Percentiles rank a stretch among this genome's conserved stretches.
These are phyloP conservation scores for Bombus vancouverensis DNA, from an alignment of 1,140 invertebrate species.

Conservation along the genomic window DNA sequence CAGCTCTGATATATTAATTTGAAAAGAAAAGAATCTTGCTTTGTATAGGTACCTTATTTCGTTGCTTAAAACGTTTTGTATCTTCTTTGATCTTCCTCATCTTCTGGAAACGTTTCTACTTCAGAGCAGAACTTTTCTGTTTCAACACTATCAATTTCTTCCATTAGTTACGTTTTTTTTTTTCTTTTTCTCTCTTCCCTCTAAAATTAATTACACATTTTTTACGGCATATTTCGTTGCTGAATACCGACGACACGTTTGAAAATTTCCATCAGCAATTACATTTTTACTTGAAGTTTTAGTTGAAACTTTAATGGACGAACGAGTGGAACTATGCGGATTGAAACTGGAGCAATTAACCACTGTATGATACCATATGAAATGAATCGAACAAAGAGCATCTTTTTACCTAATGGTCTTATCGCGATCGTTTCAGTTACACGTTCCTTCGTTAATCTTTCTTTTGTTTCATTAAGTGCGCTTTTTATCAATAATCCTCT, in stretches of 20 bases:
- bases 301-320: constrained; percentile 16
- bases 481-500: background rate
- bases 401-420: background rate
- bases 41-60: too few species aligned
- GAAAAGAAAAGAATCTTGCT: too few species aligned
- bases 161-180: too few species aligned
- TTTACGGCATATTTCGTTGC: background rate
- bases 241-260: background rate
- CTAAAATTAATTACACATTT: background rate
- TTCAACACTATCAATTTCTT: background rate
- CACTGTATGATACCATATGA: background rate
- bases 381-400: background rate
- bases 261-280: constrained; percentile 19
- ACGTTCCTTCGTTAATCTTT: background rate
- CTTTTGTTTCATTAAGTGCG: background rate
- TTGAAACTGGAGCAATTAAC: constrained; percentile 18
- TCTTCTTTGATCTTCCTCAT: background rate
- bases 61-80: background rate
- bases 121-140: background rate
- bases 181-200: background rate
- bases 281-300: constrained; percentile 13
- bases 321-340: background rate
- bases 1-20: background rate
- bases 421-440: background rate
- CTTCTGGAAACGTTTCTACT: too few species aligned